phyloP scores from a whole-genome alignment of 2,888 invertebrate genomes.

The Flabesymbios commensalis region DNA sequence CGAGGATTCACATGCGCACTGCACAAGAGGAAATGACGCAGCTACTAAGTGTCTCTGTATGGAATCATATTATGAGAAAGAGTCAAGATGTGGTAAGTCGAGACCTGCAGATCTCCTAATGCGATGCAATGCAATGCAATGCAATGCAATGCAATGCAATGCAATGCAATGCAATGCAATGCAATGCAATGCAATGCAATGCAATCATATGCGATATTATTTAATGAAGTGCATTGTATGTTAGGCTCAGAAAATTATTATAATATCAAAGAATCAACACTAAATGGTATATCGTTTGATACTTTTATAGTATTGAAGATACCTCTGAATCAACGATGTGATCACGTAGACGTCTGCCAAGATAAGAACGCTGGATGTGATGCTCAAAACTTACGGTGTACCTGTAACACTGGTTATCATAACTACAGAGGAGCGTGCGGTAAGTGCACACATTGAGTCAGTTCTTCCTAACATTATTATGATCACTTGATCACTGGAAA shows the following conservation, averaged over 20 bases:
- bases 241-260: no score
- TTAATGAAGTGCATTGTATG: no score
- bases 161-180: no score
- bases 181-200: no score
- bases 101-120: no score
- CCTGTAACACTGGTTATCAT: slow-evolving; percentile 12
- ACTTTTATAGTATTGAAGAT: slow-evolving; percentile 9
- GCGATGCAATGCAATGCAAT: no score
- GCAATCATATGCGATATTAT: no score
- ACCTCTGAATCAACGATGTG: slow-evolving; percentile 11
- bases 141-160: no score
- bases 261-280: no score
- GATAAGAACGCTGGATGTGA: slow-evolving; percentile 16
- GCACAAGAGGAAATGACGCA: slow-evolving; percentile 13
- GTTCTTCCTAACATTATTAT: background rate
- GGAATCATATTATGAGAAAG: no score
- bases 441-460: slow-evolving; percentile 5
- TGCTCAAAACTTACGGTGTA: slow-evolving; percentile 3
- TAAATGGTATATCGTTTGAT: background rate
- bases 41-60: slow-evolving; percentile 18
- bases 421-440: slow-evolving; percentile 11
- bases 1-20: slow-evolving; percentile 12
- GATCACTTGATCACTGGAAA: no score
- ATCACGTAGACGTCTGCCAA: slow-evolving; percentile 8
- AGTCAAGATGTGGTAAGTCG: no score